These are phyloP conservation scores for Chrysopilus asiliformis DNA, from an alignment of 2,888 invertebrate species.

Conservation along the genomic window DNA sequence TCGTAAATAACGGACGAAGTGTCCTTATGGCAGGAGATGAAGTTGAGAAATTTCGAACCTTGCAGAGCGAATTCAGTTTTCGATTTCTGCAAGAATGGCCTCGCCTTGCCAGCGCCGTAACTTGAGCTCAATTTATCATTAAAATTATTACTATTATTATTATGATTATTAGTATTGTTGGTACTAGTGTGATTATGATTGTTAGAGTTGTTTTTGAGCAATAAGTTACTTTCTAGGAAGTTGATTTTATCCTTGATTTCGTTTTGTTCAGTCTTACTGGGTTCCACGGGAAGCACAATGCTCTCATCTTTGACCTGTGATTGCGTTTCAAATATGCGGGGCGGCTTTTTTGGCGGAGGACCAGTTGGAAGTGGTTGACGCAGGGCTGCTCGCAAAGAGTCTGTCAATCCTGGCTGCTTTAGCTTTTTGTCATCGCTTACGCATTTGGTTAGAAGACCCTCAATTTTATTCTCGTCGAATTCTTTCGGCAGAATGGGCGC, in stretches of 20 bases:
- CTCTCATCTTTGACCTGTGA: neutral
- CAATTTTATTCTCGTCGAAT: conserved; percentile 14
- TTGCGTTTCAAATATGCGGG: conserved; percentile 41
- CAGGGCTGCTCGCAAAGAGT: conserved; percentile 50
- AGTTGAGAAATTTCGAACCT: conserved; percentile 17
- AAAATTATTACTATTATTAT: no score
- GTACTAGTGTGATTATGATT: no score
- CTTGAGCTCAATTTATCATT: no score
- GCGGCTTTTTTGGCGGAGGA: conserved; percentile 65
- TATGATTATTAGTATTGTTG: no score
- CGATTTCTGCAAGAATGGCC: conserved; percentile 17
- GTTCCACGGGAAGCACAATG: neutral
- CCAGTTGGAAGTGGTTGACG: conserved; percentile 54
- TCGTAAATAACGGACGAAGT: conserved; percentile 17
- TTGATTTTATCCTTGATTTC: conserved; percentile 20
- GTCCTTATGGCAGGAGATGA: conserved; percentile 18
- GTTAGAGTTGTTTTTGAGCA: conserved; percentile 18
- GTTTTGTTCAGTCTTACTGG: conserved; percentile 14
- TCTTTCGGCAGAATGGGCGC: conserved; percentile 8
- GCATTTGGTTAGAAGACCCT: conserved; percentile 22
- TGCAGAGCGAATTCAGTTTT: conserved; percentile 19
- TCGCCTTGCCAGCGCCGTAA: conserved; percentile 14
- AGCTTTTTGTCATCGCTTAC: conserved; percentile 23
- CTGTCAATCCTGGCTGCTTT: conserved; percentile 30
- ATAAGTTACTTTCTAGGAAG: conserved; percentile 18